Evolutionary conservation across 2,113 vertebrate genomes (phyloP).

Genomic region (Cyprinodon tularosa): DNA sequence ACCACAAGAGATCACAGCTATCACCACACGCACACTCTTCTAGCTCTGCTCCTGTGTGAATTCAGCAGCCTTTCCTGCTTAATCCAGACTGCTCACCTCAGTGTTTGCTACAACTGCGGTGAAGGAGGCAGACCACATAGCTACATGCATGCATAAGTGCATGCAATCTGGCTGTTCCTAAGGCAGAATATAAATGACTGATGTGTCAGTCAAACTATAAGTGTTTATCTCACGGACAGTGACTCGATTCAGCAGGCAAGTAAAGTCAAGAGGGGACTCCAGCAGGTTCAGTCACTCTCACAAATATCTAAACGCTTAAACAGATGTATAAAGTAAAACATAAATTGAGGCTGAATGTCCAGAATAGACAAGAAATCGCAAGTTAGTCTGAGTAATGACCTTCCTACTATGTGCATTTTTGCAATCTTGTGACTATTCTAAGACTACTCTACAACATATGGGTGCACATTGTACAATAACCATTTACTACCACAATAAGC

Average conservation of each 20-base stretch:
- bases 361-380: too few relatives aligned
- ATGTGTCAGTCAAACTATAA: conserved; percentile 69
- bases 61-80: conserved; percentile 10
- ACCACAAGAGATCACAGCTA: conserved; percentile 49
- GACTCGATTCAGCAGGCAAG: conserved; percentile 74
- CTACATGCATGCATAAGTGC: conserved; percentile 7
- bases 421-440: too few relatives aligned
- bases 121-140: conserved; percentile 18
- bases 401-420: too few relatives aligned
- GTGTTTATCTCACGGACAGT: conserved; percentile 65
- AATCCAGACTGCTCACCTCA: conserved; percentile 18
- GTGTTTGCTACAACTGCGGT: neutral
- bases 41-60: conserved; percentile 14
- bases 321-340: neutral
- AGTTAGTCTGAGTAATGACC: too few relatives aligned
- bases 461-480: too few relatives aligned
- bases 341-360: too few relatives aligned
- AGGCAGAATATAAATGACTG: conserved; percentile 53
- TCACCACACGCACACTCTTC: conserved; percentile 19
- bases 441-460: too few relatives aligned
- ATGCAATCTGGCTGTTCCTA: conserved; percentile 34
- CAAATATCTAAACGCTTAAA: neutral
- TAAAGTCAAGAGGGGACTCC: conserved; percentile 70
- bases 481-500: too few relatives aligned
- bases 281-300: conserved; percentile 55